Evolutionary conservation across 92 coral and sea anemone species (phyloP).

Genomic region (Muricea muricata): DNA sequence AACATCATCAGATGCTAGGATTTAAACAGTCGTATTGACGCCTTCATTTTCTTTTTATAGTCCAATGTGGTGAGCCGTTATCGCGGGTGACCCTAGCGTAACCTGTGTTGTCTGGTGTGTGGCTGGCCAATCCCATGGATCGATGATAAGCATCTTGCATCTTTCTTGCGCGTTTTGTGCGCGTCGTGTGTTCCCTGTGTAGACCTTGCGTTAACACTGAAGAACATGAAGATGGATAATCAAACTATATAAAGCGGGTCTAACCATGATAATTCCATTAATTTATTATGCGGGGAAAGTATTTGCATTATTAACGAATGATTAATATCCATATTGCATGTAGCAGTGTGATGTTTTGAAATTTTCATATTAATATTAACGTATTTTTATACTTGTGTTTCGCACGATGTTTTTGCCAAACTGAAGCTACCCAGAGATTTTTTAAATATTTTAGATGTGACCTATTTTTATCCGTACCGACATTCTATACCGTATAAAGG

Average conservation of each 20-base stretch:
- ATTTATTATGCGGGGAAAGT: too few species aligned
- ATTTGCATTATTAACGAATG: too few species aligned
- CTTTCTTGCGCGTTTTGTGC: slow-evolving; percentile 30
- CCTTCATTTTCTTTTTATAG: slow-evolving; percentile 5
- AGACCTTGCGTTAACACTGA: slow-evolving; percentile 32
- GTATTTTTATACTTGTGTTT: neutral
- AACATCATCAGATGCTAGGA: too few species aligned
- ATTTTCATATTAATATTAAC: too few species aligned
- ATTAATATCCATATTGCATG: too few species aligned
- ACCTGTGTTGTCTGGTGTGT: slow-evolving; percentile 20
- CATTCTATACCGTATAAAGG: too few species aligned
- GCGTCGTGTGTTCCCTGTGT: slow-evolving; percentile 30
- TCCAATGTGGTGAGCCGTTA: slow-evolving; percentile 34
- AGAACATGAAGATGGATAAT: neutral
- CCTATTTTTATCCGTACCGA: neutral
- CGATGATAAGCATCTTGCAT: slow-evolving; percentile 38
- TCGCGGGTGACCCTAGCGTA: slow-evolving; percentile 4
- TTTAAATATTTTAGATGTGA: neutral
- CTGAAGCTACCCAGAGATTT: neutral
- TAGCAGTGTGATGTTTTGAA: too few species aligned
- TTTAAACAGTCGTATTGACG: too few species aligned
- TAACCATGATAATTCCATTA: neutral
- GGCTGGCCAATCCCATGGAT: slow-evolving; percentile 19
- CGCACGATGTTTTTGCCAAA: neutral
- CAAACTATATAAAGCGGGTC: neutral